phyloP scores from a whole-genome alignment of 1,140 invertebrate genomes.

The Helicorthomorpha holstii region DNA sequence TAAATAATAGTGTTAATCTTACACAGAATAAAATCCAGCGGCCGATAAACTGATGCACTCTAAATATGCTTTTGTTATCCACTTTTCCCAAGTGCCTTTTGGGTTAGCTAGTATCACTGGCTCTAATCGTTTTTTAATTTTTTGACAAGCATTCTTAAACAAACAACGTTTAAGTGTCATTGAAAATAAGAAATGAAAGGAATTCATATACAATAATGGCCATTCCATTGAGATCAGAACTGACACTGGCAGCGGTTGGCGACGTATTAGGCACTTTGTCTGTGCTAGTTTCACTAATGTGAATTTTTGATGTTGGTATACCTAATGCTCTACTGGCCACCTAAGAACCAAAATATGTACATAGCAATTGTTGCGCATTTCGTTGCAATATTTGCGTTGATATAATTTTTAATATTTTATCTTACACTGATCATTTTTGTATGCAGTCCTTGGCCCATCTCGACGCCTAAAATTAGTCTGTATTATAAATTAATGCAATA shows the following conservation, averaged over 20 bases:
- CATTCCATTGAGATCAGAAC: conserved; percentile 90
- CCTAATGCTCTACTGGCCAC: conserved; percentile 40
- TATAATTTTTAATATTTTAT: conserved; percentile 61
- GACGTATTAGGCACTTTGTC: conserved; percentile 91
- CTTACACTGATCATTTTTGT: conserved; percentile 82
- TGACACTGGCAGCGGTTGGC: conserved; percentile 74
- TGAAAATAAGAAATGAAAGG: too few relatives aligned
- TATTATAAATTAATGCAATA: too few relatives aligned
- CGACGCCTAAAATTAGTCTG: too few relatives aligned
- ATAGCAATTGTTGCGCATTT: conserved; percentile 68
- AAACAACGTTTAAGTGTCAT: too few relatives aligned
- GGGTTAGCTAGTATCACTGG: conserved; percentile 61
- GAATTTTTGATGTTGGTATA: conserved; percentile 56
- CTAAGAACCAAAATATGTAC: conserved; percentile 15
- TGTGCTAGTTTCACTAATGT: conserved; percentile 73
- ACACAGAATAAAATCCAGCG: conserved; percentile 53
- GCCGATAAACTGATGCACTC: conserved; percentile 63
- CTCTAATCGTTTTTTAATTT: conserved; percentile 51
- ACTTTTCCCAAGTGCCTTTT: conserved; percentile 65
- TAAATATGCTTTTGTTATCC: conserved; percentile 63
- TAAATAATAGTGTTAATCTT: neutral
- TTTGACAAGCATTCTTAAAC: conserved; percentile 72
- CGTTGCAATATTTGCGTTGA: conserved; percentile 90
- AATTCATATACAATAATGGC: conserved; percentile 75
- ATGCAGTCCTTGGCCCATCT: conserved; percentile 92